Evolutionary conservation across 2,888 invertebrate species (phyloP), one percentile per base, ranked within the genome.

Genomic region (Drosophila peninsularis): DNA sequence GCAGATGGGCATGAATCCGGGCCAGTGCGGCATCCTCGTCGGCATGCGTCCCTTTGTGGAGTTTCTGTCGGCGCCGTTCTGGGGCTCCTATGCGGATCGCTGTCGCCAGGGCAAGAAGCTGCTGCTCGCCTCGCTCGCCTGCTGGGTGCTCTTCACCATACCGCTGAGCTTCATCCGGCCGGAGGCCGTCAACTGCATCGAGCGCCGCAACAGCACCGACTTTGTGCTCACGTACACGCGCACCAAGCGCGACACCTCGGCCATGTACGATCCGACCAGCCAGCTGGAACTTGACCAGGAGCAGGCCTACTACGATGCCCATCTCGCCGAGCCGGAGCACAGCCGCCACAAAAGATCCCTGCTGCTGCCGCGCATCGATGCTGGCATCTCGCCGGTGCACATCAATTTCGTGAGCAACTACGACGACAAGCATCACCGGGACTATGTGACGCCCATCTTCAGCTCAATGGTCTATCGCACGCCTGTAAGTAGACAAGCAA

Each of bases 1-100:
- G 93, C 99, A 99, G 94, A 96, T 99, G 96, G 98, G 98, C 68
- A 98, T 99, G 98, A 99, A 98, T 93, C 97, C 99, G 1, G 96
- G 96, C 19, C 98, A 99, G 92, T 97, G 98, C 90, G 98, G 98
- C 7, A 94, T 97, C 62, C 94, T 98, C n/a, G 97, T 99, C 84
- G 99, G 99, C 30, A 96, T 98, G 82, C 94, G 99, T 71, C 99
- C 99, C 1, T 97, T 99, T 92, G 97, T 99, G 52, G 99, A 99
- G 93, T 99, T 99, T 92, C 94, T 98, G 60, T 97, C 98, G 62
- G 98, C 98, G 1, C 99, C 99, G 0, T 98, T 99, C 92, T 99
- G 99, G 99, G 98, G 98, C 55, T 96, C 96, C 60, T 94, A 98
- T 83, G 99, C 99, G 30, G 98, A 99, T 91, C 94, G 95, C 17